phyloP scores from a whole-genome alignment of 2,113 vertebrate genomes.

The Proteles cristata region DNA sequence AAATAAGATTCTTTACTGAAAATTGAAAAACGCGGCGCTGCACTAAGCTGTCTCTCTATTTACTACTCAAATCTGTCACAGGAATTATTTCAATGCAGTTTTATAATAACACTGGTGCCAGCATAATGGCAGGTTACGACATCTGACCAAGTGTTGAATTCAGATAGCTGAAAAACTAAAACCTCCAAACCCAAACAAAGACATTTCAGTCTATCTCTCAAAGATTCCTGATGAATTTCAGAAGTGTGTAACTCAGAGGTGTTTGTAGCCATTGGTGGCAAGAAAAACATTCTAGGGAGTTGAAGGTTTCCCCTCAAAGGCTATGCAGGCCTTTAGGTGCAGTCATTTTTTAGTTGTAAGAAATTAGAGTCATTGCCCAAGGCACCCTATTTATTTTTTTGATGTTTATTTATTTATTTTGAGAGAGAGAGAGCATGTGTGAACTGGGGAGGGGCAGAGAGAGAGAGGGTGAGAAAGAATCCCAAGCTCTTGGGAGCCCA shows the following conservation, averaged over 20 bases:
- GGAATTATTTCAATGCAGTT: background rate
- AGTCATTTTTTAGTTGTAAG: background rate
- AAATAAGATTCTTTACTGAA: background rate
- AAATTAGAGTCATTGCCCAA: background rate
- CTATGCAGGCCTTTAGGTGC: background rate
- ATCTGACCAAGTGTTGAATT: background rate
- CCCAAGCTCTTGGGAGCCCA: too few relatives aligned
- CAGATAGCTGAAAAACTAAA: constrained; percentile 42
- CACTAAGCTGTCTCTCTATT: background rate
- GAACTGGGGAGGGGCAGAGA: too few relatives aligned
- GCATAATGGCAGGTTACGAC: background rate
- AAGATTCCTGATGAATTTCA: constrained; percentile 27
- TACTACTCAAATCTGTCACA: constrained; percentile 13
- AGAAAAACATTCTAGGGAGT: background rate
- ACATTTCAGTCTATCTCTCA: background rate
- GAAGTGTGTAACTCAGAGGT: constrained; percentile 1
- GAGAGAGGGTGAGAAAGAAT: too few relatives aligned
- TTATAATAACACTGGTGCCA: background rate
- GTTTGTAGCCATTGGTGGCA: background rate
- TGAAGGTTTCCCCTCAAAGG: background rate
- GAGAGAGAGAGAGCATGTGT: too few relatives aligned
- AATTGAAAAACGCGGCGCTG: background rate
- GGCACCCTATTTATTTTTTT: too few relatives aligned
- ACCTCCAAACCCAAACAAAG: background rate
- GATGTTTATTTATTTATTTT: too few relatives aligned